phyloP scores from a whole-genome alignment of 2,888 invertebrate species.

The Seladonia tumulorum region DNA sequence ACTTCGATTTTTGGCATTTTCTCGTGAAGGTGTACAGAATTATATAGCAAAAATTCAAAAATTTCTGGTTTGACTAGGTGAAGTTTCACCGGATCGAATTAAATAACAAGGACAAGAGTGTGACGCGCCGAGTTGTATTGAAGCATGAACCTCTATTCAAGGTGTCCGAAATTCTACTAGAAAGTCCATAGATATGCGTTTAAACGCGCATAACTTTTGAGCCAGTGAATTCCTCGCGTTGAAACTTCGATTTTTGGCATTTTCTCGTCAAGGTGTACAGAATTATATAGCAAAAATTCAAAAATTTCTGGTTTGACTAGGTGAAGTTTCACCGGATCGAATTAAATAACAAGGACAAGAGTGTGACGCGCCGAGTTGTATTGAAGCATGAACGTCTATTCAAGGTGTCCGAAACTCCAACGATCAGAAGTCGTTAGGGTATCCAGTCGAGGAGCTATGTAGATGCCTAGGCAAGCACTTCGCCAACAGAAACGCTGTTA shows the following conservation, averaged over 20 bases:
- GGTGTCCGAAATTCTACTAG: neutral
- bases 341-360: neutral
- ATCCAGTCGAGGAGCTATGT: neutral
- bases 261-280: too few species aligned
- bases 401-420: neutral
- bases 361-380: neutral
- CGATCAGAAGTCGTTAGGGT: slow-evolving; percentile 1
- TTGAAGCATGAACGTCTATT: neutral
- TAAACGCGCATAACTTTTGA: too few species aligned
- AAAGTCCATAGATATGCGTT: too few species aligned
- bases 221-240: too few species aligned
- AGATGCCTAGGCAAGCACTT: slow-evolving; percentile 25
- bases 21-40: too few species aligned
- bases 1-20: too few species aligned
- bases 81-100: neutral
- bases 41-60: too few species aligned
- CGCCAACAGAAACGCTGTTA: slow-evolving; percentile 31
- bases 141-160: neutral
- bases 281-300: too few species aligned
- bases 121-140: neutral
- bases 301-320: too few species aligned
- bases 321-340: neutral
- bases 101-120: neutral
- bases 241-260: too few species aligned
- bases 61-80: too few species aligned